phyloP scores from a whole-genome alignment of 2,888 invertebrate genomes.

The Drosophila barbarae region DNA sequence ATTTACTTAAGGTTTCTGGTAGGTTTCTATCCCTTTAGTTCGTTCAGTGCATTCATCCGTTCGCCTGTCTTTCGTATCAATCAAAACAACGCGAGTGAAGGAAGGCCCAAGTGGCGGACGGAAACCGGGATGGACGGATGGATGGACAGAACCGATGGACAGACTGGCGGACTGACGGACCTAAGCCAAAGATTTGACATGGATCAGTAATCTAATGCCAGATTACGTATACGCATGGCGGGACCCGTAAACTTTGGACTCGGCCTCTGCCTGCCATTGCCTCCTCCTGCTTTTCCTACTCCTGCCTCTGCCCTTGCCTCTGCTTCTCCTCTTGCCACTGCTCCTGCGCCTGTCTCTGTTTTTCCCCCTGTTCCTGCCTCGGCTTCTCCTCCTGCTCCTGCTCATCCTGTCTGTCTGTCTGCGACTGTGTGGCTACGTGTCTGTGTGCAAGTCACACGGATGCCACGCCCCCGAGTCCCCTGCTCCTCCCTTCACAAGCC shows the following conservation, averaged over 20 bases:
- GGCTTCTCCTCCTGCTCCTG: neutral
- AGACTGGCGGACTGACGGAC: constrained; percentile 34
- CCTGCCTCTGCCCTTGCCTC: neutral
- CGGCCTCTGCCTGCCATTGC: constrained; percentile 4
- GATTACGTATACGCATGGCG: constrained; percentile 79
- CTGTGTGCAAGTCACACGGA: constrained; percentile 45
- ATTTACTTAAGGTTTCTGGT: neutral
- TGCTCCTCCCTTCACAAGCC: constrained; percentile 1
- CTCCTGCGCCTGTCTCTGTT: constrained; percentile 2
- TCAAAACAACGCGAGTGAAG: constrained; percentile 67
- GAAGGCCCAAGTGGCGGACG: constrained; percentile 33
- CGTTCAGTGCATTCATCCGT: constrained; percentile 7
- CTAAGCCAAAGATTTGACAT: constrained; percentile 80
- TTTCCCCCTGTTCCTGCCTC: neutral
- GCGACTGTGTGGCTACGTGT: constrained; percentile 36
- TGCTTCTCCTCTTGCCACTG: neutral
- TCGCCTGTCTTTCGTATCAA: constrained; percentile 60
- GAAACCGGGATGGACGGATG: constrained; percentile 2
- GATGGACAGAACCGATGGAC: constrained; percentile 28
- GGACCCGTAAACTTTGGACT: constrained; percentile 49
- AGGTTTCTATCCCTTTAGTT: neutral
- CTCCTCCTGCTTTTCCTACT: neutral
- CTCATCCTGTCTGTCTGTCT: constrained; percentile 23
- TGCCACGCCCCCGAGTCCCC: constrained; percentile 38
- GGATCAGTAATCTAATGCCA: constrained; percentile 80